Percentiles rank a stretch among this genome's conserved stretches.
Conservation (phyloP, 2,797 vertebrate species). For the Leuciscus waleckii region DNA sequence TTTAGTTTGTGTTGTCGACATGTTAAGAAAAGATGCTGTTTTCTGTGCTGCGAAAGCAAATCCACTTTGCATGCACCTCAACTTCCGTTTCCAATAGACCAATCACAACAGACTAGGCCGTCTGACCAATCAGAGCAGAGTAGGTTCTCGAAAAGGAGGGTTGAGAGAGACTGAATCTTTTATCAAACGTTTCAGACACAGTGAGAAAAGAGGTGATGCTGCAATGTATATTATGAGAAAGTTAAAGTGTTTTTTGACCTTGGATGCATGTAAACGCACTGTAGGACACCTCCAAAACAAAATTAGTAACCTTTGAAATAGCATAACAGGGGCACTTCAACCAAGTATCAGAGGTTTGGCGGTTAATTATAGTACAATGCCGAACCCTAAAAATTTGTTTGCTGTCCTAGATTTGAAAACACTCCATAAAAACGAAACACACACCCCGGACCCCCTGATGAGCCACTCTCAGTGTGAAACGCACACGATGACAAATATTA, state of each 20-base stretch:
- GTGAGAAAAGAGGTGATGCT: background rate
- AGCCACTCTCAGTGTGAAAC: background rate
- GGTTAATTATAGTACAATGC: background rate
- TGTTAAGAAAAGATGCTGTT: too few relatives aligned
- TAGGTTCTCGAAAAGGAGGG: too few relatives aligned
- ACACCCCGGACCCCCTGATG: slow-evolving; percentile 1
- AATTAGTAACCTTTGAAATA: background rate
- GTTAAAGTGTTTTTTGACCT: background rate
- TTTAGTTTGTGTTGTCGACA: too few relatives aligned
- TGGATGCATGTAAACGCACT: background rate
- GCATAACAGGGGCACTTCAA: background rate
- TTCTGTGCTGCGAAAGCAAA: too few relatives aligned
- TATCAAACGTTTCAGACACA: background rate
- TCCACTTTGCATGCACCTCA: too few relatives aligned
- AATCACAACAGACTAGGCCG: too few relatives aligned
- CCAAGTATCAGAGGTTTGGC: background rate
- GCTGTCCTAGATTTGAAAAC: background rate
- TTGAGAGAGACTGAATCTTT: background rate
- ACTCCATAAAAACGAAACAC: background rate
- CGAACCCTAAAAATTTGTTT: background rate
- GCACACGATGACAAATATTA: slow-evolving; percentile 4
- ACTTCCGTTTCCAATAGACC: too few relatives aligned
- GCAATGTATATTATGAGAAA: background rate
- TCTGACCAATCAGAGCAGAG: too few relatives aligned
- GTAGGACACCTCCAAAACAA: too few relatives aligned